Conservation (phyloP, 2,888 invertebrate species). For the Oscheius sp. region DNA sequence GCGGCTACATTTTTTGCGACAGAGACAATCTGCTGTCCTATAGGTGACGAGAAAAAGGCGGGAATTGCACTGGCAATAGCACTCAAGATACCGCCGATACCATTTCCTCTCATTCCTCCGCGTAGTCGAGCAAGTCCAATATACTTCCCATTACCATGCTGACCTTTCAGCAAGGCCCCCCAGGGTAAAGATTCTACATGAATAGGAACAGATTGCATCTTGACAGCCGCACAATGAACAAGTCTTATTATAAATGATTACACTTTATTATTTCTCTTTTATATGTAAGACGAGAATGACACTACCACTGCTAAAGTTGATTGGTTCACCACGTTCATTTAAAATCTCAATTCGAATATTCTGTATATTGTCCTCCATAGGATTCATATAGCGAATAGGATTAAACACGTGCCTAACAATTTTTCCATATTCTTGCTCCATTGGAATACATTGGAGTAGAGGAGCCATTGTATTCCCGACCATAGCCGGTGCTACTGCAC, state of each 20-base stretch:
- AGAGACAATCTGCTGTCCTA: neutral
- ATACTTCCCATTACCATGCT: neutral
- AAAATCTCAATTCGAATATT: neutral
- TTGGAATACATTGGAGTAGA: neutral
- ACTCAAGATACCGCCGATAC: conserved; percentile 1
- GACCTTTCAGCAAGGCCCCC: neutral
- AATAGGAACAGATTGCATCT: neutral
- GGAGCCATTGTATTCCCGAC: neutral
- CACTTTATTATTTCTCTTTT: neutral
- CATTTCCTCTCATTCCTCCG: neutral
- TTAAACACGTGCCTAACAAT: neutral
- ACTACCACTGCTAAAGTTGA: neutral
- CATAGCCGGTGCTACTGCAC: neutral
- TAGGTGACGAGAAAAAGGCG: neutral
- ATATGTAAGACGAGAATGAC: neutral
- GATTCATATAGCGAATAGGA: neutral
- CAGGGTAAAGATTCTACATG: neutral
- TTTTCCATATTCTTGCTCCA: neutral
- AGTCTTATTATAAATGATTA: neutral
- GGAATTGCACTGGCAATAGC: neutral
- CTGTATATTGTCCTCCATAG: neutral
- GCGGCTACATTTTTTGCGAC: neutral
- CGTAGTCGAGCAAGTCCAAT: neutral
- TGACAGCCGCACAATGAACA: neutral
- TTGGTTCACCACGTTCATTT: neutral